phyloP scores from a whole-genome alignment of 2,113 vertebrate species.

The Oreochromis spilurus region DNA sequence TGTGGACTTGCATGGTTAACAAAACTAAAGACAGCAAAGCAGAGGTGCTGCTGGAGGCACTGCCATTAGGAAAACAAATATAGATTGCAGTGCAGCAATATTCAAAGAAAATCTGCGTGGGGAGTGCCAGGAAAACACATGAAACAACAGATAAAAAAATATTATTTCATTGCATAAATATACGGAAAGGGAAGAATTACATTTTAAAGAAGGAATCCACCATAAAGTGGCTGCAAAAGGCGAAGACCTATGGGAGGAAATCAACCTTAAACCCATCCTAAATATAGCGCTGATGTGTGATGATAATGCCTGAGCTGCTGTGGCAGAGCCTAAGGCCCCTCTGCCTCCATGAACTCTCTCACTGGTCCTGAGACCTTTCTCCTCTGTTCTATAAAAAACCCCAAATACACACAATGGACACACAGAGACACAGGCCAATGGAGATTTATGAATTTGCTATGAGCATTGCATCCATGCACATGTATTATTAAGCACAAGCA shows the following conservation, averaged over 20 bases:
- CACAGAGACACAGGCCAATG: not conserved
- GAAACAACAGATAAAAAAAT: not conserved
- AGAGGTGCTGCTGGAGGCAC: not conserved
- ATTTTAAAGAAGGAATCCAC: not conserved
- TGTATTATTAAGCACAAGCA: not conserved
- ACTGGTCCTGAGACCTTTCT: constrained; percentile 14
- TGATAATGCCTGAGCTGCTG: constrained; percentile 26
- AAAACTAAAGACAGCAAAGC: not conserved
- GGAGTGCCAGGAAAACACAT: not conserved
- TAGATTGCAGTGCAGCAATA: not conserved
- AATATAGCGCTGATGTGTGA: constrained; percentile 31
- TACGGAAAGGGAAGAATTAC: not conserved
- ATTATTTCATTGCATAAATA: not conserved
- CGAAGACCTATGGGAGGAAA: not conserved
- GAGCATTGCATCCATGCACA: not conserved
- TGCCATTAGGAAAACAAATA: not conserved
- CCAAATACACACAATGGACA: not conserved
- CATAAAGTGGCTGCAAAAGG: not conserved
- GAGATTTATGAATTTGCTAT: not conserved
- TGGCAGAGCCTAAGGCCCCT: constrained; percentile 11
- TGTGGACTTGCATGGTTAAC: not conserved
- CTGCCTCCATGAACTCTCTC: constrained; percentile 6
- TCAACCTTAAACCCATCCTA: not conserved
- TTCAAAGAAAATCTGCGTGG: not conserved
- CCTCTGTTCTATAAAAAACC: not conserved